Evolutionary conservation across 2,113 vertebrate species (phyloP), one percentile per base, ranked within the genome.

Genomic region (Triplophysa rosa): DNA sequence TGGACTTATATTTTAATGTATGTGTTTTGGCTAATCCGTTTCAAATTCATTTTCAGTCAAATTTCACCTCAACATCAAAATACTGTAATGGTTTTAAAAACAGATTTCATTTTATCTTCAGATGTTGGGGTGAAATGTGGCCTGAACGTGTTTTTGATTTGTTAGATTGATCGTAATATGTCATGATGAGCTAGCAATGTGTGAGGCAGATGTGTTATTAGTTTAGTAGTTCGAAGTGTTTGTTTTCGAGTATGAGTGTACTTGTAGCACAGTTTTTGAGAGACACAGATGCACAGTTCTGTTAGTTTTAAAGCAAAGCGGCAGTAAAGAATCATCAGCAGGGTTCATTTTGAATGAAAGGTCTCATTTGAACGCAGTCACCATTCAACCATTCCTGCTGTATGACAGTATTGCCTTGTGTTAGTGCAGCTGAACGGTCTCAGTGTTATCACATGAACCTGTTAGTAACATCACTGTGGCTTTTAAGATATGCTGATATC

Each of bases 401-500:
- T 66, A 24, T 42, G 77, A 73, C 37, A 21, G 3, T 59, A 56
- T n/a, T 33, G n/a, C 16, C 19, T 13, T 47, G n/a, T 69, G 61
- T 81, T 75, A 73, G 64, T 65, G 69, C 29, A 40, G 77, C 14
- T 33, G n/a, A 59, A 13, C 65, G n/a, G 40, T 17, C 67, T 19
- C 45, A 54, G 19, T 45, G 70, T 49, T 47, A 82, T 29, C 17
- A 65, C 12, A 85, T 63, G 61, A 37, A 7, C 26, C 40, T 49
- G 70, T 67, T 29, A 75, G 49, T 9, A 65, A 71, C 71, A 49
- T 10, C 74, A 64, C 42, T 45, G 67, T 80, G 73, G 59, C 62
- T 67, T 13, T 61, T 61, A 80, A 74, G 42, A 73, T 17, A 63
- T 73, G 63, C 45, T 61, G 68, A 17, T n/a, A 42, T 84, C 24